Evolutionary conservation across 30 jellyfish, hydroid and myxozoan species (phyloP), one percentile per base, ranked within the genome.

Genomic region (Morbakka virulenta): DNA sequence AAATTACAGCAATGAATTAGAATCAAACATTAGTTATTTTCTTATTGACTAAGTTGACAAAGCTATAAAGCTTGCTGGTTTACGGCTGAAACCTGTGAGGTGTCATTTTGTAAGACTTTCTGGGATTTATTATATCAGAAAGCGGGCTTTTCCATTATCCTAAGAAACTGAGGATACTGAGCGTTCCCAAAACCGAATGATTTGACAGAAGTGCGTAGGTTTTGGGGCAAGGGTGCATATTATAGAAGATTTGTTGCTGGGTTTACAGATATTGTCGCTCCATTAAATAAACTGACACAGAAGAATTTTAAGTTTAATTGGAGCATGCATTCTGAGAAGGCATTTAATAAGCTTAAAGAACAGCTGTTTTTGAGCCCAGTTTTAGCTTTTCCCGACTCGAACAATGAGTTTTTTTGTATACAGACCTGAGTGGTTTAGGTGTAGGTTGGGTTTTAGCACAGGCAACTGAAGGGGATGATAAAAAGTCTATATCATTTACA

Each of bases 361-460:
- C 25, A 32, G 26, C 31, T 68, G 25, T 31, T 68, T 17, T 31
- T 28, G 25, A 6, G 32, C 3, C 81, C 81, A 3, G 25, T 68
- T 3, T 9, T 68, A 28, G 12, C 63, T 2, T 68, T 3, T 26
- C 81, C 81, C 2, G 77, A 33, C 32, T 3, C 4, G 3, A 26
- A 32, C 13, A n/a, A 26, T 4, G 30, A 32, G 4, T 28, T 35
- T 31, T 34, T n/a, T 32, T 68, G 4, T 32, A 68, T 34, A 33
- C 77, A 3, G 81, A 68, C 36, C 74, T 73, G 4, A 68, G 81
- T 25, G 77, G 36, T 68, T n/a, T 68, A 2, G 81, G 72, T 3
- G 31, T 35, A 2, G 81, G 81, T 3, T 72, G 32, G 6, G 29
- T 68, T 30, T 25, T 68, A 17, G 6, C 81, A n/a, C 81, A 68